phyloP scores from a whole-genome alignment of 2,797 vertebrate species.

The Melanotaenia pygmaea region DNA sequence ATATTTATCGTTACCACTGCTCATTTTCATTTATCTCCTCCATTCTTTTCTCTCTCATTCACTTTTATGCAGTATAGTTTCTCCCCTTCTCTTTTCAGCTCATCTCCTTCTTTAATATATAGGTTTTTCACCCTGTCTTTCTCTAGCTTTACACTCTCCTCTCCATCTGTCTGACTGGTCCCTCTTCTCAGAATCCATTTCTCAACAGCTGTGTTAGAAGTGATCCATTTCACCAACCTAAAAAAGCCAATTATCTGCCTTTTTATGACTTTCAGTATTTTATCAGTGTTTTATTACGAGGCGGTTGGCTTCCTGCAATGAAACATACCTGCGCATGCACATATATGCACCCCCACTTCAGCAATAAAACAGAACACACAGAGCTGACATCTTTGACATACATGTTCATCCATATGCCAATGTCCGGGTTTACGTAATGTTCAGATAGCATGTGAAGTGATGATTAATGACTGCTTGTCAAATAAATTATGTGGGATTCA shows the following conservation, averaged over 20 bases:
- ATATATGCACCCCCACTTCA: background rate
- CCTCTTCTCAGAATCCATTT: conserved; percentile 56
- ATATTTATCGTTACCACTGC: conserved; percentile 9
- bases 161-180: conserved; percentile 31
- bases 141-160: conserved; percentile 14
- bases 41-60: background rate
- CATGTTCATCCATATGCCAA: conserved; percentile 14
- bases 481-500: conserved; percentile 51
- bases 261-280: conserved; percentile 82
- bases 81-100: conserved; percentile 6
- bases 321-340: conserved; percentile 36
- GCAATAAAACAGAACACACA: conserved; percentile 38
- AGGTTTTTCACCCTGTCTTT: conserved; percentile 1
- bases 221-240: conserved; percentile 70
- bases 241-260: conserved; percentile 80
- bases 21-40: conserved; percentile 8
- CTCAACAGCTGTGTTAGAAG: conserved; percentile 61
- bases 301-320: conserved; percentile 36
- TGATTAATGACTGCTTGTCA: conserved; percentile 50
- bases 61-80: conserved; percentile 3
- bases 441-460: conserved; percentile 38
- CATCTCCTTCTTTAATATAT: conserved; percentile 12
- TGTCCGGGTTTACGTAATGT: conserved; percentile 47
- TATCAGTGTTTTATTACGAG: conserved; percentile 66
- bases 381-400: background rate